Conservation (phyloP, 2,888 invertebrate genomes). For the Agrilus cyanescens region DNA sequence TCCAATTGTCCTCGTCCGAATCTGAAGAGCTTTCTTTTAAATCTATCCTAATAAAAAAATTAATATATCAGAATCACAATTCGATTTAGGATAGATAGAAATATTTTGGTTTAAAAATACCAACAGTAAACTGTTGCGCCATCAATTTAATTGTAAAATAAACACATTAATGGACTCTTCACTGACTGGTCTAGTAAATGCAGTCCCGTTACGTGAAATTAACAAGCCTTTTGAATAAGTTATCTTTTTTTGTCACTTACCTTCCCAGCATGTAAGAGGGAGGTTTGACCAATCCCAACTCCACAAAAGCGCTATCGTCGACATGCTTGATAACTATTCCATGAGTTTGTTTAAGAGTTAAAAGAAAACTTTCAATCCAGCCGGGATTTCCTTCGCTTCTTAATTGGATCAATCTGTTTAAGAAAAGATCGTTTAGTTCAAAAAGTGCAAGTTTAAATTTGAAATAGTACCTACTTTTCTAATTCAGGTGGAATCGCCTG, state of each 20-base stretch:
- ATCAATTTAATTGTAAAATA: too few species aligned
- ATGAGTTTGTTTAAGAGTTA: conserved; percentile 45
- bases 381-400: conserved; percentile 52
- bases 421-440: neutral
- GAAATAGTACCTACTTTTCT: conserved; percentile 40
- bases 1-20: conserved; percentile 25
- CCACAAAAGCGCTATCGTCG: conserved; percentile 24
- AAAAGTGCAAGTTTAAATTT: neutral
- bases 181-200: too few species aligned
- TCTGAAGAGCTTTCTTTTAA: too few species aligned
- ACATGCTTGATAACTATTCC: conserved; percentile 38
- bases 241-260: conserved; percentile 12
- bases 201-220: too few species aligned
- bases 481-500: conserved; percentile 50
- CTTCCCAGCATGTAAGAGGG: conserved; percentile 29
- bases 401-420: conserved; percentile 39
- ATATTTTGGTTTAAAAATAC: too few species aligned
- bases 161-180: too few species aligned
- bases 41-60: too few species aligned
- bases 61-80: too few species aligned
- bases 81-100: too few species aligned
- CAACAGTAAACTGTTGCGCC: too few species aligned
- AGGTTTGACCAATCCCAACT: conserved; percentile 27
- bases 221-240: too few species aligned
- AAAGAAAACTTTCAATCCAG: conserved; percentile 53